Conservation (phyloP, 2,113 vertebrate genomes). For the Rousettus leschenaultii region DNA sequence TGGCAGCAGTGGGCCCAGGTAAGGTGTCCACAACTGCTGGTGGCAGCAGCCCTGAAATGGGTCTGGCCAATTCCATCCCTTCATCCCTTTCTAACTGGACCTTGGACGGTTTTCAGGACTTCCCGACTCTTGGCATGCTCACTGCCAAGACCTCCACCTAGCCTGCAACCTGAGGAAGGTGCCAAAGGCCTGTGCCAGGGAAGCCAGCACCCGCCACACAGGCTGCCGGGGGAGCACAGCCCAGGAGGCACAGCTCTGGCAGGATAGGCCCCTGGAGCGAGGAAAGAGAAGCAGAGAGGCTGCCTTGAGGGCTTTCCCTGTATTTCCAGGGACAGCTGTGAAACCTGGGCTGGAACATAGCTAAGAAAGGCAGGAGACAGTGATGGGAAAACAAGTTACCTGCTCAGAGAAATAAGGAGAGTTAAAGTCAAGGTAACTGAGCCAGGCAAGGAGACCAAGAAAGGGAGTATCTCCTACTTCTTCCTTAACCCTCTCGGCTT, state of each 20-base stretch:
- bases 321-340: background rate
- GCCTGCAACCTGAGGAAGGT: background rate
- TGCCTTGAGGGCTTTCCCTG: background rate
- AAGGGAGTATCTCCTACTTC: background rate
- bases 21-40: conserved; percentile 9
- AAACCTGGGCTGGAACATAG: background rate
- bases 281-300: background rate
- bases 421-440: background rate
- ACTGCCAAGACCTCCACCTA: background rate
- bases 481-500: background rate
- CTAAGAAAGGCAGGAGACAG: background rate
- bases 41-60: background rate
- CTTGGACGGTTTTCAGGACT: background rate
- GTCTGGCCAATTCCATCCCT: background rate
- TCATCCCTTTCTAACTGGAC: background rate
- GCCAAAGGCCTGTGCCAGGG: background rate
- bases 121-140: background rate
- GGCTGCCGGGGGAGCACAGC: background rate
- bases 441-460: too few species aligned
- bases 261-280: background rate
- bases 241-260: background rate
- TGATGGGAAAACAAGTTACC: background rate
- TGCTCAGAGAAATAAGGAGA: background rate
- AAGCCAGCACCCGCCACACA: rapidly evolving
- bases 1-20: background rate